A percentile compares a stretch with the other conserved stretches of the same genome.
Conservation (phyloP, 2,113 vertebrate genomes). For the Pica pica region DNA sequence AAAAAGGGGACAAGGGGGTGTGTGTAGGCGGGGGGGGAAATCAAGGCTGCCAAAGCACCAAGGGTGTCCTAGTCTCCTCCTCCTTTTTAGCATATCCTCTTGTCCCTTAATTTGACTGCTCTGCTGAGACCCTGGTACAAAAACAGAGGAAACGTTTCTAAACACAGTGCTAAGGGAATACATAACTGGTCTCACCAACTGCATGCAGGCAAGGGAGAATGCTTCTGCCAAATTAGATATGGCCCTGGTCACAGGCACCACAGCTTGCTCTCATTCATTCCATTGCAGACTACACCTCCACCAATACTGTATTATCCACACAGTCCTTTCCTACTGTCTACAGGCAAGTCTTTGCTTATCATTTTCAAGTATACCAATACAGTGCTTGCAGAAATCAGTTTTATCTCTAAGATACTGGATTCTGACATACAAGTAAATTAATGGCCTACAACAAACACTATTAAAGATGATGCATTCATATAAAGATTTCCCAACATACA, state of each 20-base stretch:
- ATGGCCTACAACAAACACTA: not conserved
- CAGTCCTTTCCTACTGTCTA: not conserved
- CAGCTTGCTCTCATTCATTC: not conserved
- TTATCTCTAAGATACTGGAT: conserved; percentile 26
- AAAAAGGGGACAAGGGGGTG: not conserved
- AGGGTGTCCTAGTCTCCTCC: not conserved
- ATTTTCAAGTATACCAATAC: conserved; percentile 20
- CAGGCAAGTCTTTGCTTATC: not conserved
- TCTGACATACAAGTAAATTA: conserved; percentile 13
- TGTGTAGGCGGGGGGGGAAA: not conserved
- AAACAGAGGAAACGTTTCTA: not conserved
- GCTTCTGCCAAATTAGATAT: not conserved
- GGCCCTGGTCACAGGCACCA: not conserved
- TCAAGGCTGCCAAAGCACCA: not conserved
- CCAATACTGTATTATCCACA: not conserved
- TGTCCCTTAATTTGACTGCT: not conserved
- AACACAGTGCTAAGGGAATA: not conserved
- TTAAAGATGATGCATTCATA: not conserved
- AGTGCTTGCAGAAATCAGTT: conserved; percentile 34
- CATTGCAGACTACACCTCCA: not conserved
- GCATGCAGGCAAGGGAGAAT: not conserved
- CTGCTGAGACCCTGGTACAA: not conserved
- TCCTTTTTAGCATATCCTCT: not conserved
- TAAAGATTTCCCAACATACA: not conserved
- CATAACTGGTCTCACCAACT: not conserved